A percentile compares a stretch with the other conserved stretches of the same genome.
phyloP scores from a whole-genome alignment of 2,888 invertebrate species.

The Latrodectus hesperus region DNA sequence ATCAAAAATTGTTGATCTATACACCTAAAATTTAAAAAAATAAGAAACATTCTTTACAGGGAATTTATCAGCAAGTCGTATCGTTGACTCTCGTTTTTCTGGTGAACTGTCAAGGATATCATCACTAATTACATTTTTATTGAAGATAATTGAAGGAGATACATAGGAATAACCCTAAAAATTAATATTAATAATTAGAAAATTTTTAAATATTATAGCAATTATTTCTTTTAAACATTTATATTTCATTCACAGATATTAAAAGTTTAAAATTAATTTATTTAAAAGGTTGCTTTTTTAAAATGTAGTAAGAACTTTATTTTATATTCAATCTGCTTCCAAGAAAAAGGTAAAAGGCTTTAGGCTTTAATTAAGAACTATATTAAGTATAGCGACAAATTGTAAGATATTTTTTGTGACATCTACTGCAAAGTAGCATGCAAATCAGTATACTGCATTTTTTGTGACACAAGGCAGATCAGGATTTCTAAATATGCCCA shows the following conservation, averaged over 20 bases:
- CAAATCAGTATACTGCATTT: too few species aligned
- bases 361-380: too few species aligned
- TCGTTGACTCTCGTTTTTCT: background rate
- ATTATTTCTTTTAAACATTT: background rate
- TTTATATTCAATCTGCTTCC: too few species aligned
- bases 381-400: too few species aligned
- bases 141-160: background rate
- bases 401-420: too few species aligned
- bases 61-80: background rate
- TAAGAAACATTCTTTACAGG: background rate
- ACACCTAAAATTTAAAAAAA: background rate
- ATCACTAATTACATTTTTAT: background rate
- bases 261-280: background rate
- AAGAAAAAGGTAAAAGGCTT: too few species aligned
- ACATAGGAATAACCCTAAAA: background rate
- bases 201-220: slow-evolving; percentile 76
- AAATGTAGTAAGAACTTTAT: background rate
- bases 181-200: too few species aligned
- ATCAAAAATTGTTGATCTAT: background rate
- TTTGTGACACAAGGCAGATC: too few species aligned
- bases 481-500: background rate
- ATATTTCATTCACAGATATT: background rate
- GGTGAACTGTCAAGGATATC: background rate
- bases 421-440: too few species aligned
- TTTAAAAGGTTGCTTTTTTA: slow-evolving; percentile 19